These are phyloP conservation scores for Dexiosoma caninum DNA, from an alignment of 2,888 invertebrate species.

Conservation along the genomic window DNA sequence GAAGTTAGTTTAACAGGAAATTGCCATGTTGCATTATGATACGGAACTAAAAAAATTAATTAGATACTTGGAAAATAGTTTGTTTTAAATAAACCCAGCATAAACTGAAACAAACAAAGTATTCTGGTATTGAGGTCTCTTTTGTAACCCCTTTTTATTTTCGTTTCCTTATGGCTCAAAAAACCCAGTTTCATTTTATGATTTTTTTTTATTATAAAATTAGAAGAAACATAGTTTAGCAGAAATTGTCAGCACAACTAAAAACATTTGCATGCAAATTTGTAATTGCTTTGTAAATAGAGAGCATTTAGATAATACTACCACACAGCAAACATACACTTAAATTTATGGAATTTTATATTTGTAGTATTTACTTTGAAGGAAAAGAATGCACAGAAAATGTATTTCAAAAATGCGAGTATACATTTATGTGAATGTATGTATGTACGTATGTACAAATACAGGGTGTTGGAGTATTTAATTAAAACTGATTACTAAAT, in stretches of 20 bases:
- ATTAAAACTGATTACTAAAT: no score
- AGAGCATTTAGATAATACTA: background rate
- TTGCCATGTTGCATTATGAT: background rate
- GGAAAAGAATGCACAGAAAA: no score
- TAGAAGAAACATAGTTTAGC: background rate
- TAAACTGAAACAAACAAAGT: constrained; percentile 26
- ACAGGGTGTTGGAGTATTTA: no score
- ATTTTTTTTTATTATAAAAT: background rate
- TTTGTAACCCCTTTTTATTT: constrained; percentile 28
- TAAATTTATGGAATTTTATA: no score
- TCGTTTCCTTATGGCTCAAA: constrained; percentile 36
- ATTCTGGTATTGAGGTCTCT: constrained; percentile 18
- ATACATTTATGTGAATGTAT: no score
- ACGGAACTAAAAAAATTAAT: constrained; percentile 21
- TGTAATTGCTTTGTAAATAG: background rate
- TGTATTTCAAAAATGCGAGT: no score
- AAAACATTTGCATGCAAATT: background rate
- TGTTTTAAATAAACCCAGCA: background rate
- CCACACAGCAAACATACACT: background rate
- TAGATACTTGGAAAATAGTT: background rate
- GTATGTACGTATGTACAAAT: background rate
- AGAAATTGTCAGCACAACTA: background rate
- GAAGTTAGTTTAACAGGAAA: background rate
- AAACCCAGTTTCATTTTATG: background rate
- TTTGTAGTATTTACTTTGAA: no score